Evolutionary conservation across 2,113 vertebrate species (phyloP).

Genomic region (Percopsis transmontana): DNA sequence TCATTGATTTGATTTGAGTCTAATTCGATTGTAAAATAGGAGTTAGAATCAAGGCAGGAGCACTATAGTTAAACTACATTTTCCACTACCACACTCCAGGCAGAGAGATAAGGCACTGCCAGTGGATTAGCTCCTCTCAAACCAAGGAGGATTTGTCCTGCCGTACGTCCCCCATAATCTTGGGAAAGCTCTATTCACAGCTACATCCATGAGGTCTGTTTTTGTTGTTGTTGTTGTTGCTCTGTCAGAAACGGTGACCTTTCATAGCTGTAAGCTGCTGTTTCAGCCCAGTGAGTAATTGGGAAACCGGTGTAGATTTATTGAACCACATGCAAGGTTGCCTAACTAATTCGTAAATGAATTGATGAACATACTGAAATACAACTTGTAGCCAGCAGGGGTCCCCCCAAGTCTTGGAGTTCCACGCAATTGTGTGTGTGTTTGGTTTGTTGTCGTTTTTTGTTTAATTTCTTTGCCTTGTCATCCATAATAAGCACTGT

Average conservation of each 20-base stretch:
- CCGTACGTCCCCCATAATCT: constrained; percentile 54
- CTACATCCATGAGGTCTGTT: constrained; percentile 39
- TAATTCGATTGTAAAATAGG: too few species aligned
- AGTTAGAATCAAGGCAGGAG: too few species aligned
- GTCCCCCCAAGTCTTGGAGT: too few species aligned
- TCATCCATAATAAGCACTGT: not conserved
- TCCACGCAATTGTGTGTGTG: not conserved
- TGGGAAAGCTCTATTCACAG: constrained; percentile 37
- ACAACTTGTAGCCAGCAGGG: not conserved
- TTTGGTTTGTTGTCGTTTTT: not conserved
- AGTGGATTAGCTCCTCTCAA: constrained; percentile 53
- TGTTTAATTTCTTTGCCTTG: not conserved
- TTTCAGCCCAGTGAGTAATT: constrained; percentile 22
- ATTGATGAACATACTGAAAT: not conserved
- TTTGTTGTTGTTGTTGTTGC: constrained; percentile 28
- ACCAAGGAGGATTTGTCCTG: constrained; percentile 51
- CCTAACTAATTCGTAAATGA: not conserved
- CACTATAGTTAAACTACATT: too few species aligned
- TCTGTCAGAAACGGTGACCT: constrained; percentile 31
- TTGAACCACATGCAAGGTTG: constrained; percentile 3
- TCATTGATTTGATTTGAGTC: too few species aligned
- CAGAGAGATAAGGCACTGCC: constrained; percentile 52
- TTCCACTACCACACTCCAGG: constrained; percentile 6
- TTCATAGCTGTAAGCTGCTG: constrained; percentile 38
- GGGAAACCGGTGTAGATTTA: constrained; percentile 20